phyloP scores from a whole-genome alignment of 2,888 invertebrate genomes.

The Eudasyphora cyanicolor region DNA sequence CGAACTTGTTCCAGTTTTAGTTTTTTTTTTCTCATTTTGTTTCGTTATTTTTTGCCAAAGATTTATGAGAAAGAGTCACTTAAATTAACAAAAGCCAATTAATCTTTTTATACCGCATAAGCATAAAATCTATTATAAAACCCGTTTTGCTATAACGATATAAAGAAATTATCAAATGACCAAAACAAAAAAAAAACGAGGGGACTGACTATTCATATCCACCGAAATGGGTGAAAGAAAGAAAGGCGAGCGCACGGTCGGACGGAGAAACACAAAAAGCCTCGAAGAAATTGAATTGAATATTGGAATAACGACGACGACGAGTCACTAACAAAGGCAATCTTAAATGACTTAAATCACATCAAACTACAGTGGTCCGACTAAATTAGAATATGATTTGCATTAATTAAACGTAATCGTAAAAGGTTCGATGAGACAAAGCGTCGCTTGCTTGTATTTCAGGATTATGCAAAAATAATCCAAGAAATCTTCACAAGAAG shows the following conservation, averaged over 20 bases:
- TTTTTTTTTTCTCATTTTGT: background rate
- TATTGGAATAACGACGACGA: background rate
- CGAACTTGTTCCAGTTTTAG: constrained; percentile 21
- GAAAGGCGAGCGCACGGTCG: background rate
- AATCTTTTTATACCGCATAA: constrained; percentile 34
- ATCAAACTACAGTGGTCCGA: constrained; percentile 68
- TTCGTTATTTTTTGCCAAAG: constrained; percentile 25
- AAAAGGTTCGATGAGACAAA: constrained; percentile 57
- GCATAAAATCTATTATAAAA: constrained; percentile 30
- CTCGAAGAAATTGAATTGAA: background rate
- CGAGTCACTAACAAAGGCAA: background rate
- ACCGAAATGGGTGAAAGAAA: background rate
- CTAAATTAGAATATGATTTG: constrained; percentile 72
- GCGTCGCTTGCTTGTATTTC: constrained; percentile 48
- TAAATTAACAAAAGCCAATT: constrained; percentile 49
- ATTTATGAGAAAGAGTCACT: constrained; percentile 53
- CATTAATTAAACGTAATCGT: constrained; percentile 69
- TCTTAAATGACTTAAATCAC: background rate
- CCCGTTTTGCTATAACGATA: background rate
- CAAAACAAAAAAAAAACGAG: too few species aligned
- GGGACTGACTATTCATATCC: background rate
- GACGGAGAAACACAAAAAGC: background rate
- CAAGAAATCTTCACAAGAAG: background rate
- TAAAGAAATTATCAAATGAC: constrained; percentile 1
- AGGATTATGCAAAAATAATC: constrained; percentile 60